Evolutionary conservation across 2,888 invertebrate genomes (phyloP), one percentile per base, ranked within the genome.

Genomic region (Iphiclides podalirius): DNA sequence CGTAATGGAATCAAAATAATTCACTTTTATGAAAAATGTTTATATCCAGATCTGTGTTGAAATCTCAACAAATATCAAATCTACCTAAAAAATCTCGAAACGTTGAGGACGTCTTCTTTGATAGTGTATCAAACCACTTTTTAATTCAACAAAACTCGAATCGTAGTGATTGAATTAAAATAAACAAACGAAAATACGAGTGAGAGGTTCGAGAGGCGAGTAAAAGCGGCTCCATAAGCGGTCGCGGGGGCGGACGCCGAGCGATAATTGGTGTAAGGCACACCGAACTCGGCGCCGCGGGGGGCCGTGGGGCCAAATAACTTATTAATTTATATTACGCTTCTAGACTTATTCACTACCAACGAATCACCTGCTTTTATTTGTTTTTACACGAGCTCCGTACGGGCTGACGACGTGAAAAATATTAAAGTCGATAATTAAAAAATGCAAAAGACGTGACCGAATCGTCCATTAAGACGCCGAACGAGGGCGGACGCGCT

Each of bases 301-400:
- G 70, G 85, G n/a, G 86, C n/a, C n/a, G n/a, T n/a, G n/a, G n/a
- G n/a, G n/a, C 67, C 74, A 68, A 73, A 81, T 81, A 82, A 80
- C 76, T 85, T 83, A 84, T 83, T 82, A 83, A 84, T 84, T 84
- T 83, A 83, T 83, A 84, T 81, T 82, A 80, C 80, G 75, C 72
- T 72, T 76, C 72, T 71, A 76, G 70, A 66, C 72, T 77, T 73
- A 77, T 73, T 68, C 75, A 82, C 73, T 73, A n/a, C n/a, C n/a
- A n/a, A n/a, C n/a, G n/a, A 74, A 72, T 80, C 83, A 84, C 81
- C 85, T 87, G 87, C 83, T 84, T 78, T 75, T 80, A 77, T 85
- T 85, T 82, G 75, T 79, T 85, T 71, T 80, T 75, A 79, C 80
- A 80, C 81, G 75, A 72, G 74, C 72, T n/a, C n/a, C n/a, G n/a